Base-by-base conservation (phyloP, 2,113 vertebrate species). In the Trematomus loennbergii region DNA sequence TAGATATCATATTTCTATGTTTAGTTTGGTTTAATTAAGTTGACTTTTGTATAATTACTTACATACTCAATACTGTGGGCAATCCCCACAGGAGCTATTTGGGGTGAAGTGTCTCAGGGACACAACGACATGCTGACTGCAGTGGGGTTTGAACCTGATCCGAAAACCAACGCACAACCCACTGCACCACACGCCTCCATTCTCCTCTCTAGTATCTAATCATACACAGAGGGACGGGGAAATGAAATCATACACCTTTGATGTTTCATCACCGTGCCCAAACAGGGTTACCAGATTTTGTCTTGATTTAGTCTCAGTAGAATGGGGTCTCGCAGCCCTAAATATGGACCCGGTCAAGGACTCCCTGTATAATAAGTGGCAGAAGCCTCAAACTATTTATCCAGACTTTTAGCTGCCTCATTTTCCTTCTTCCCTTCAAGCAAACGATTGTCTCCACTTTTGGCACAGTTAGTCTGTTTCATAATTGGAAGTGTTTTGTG, bases 291-390 rank as follows among this genome's bases (percentile, higher is more conserved):
- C 49, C 78, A 79, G 66, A 80, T 79, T 40, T n/a, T 40, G 36
- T 40, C 36, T 40, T 87, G 89, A 84, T 90, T 88, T 85, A 81
- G 84, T 85, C 86, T 84, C 78, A 49, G 75, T 4, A 75, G 73
- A 83, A 87, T 33, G 81, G 71, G 49, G 81, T 85, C 82, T 80
- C 79, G 60, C 58, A 29, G 66, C 66, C 81, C 85, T 91, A 93
- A 91, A 94, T 92, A 90, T 89, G 87, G 88, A 89, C 46, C 80
- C 66, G 87, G 79, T 92, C 92, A 92, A 90, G 92, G 82, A 87
- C 90, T 90, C 85, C 40, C 72, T 66, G 77, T 90, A 18, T 16
- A 3, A 15, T 12, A n/a, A 48, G 12, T 48, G 15, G 12, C 15
- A 50, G 25, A 59, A 40, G 10, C 25, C 3, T 12, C 12, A 20